Evolutionary conservation across 2,113 vertebrate species (phyloP), one percentile per base, ranked within the genome.

Genomic region (Plecotus auritus): DNA sequence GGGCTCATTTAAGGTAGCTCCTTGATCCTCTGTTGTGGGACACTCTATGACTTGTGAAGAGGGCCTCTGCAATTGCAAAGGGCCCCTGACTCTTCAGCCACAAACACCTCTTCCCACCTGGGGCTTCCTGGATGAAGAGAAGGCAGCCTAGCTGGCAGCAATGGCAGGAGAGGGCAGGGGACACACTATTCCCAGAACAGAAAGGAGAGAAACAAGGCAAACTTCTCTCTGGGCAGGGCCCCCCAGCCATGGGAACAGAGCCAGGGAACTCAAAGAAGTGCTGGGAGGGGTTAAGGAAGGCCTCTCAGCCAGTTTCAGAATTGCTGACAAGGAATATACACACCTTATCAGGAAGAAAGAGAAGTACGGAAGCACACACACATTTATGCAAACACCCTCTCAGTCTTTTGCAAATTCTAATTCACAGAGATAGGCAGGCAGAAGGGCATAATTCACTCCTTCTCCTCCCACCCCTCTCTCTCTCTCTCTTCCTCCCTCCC

Each of bases 281-380:
- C 37, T 87, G 81, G 72, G 90, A 96, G 90, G 51, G 13, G 76
- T 91, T 85, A 84, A 96, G 81, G 32, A 80, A 96, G 87, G 84
- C 30, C 81, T 87, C n/a, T 70, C 47, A 2, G 42, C 61, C 1
- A 7, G 59, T 85, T 93, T 93, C 28, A 96, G 76, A 96, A 93
- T n/a, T 77, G 80, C 81, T 94, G 91, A 94, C 78, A 91, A 81
- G 76, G 76, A 92, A 93, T 88, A 95, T 37, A 86, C n/a, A 87
- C 40, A 96, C 72, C 90, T 96, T 93, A 85, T 90, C 81, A 85
- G 84, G 70, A 93, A 96, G 90, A 96, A 96, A 91, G 73, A 76
- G 61, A 70, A 91, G 72, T 73, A 74, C 16, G 9, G 28, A 90
- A 91, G 49, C 70, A 47, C 23, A 78, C 5, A 51, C 45, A 49